Percentiles rank a stretch among this genome's conserved stretches.
Conservation (phyloP, 2,113 vertebrate species). For the Corythaixoides concolor region DNA sequence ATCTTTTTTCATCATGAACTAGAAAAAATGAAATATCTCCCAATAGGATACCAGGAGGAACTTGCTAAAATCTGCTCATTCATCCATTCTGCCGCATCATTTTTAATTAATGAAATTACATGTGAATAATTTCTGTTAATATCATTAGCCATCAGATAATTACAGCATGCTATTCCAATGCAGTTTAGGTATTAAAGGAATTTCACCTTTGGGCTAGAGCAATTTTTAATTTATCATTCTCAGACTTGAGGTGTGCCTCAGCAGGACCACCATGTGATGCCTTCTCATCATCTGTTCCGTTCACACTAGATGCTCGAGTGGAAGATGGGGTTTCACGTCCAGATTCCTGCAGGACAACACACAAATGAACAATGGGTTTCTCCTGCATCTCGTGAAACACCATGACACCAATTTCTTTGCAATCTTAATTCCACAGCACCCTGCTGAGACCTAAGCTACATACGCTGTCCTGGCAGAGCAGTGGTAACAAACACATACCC, state of each 20-base stretch:
- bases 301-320: constrained; percentile 90
- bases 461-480: not conserved
- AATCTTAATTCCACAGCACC: not conserved
- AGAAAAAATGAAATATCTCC: not conserved
- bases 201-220: constrained; percentile 87
- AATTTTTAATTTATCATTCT: constrained; percentile 90
- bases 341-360: constrained; percentile 76
- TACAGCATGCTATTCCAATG: not conserved
- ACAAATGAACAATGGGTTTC: not conserved
- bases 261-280: constrained; percentile 81
- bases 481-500: not conserved
- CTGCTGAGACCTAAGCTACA: not conserved
- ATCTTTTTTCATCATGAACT: not conserved
- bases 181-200: not conserved
- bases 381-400: not conserved
- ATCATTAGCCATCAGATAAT: not conserved
- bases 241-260: constrained; percentile 81
- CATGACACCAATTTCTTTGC: not conserved
- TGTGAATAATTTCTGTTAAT: constrained; percentile 9
- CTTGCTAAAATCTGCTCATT: constrained; percentile 2
- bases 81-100: not conserved
- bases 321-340: constrained; percentile 83
- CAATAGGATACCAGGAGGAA: not conserved
- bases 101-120: constrained; percentile 15
- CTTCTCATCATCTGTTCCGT: constrained; percentile 95